Base-by-base conservation (phyloP, 2,888 invertebrate species). In the Ormyrus nitidulus region DNA sequence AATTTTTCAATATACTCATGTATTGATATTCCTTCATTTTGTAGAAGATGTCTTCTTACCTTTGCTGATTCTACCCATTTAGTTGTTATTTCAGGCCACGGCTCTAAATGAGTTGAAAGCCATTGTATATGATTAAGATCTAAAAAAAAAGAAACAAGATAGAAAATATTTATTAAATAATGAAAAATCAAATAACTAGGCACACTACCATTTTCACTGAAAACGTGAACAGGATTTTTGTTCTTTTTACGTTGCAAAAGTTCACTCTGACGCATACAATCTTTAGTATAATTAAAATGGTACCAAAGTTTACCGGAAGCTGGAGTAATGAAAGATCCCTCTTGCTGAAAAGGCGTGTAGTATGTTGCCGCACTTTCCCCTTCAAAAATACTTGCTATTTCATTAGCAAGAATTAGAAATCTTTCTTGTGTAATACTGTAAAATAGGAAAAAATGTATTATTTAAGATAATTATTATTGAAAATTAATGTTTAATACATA, bases 21-120 rank as follows among this genome's bases (percentile, higher is more conserved):
- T 11, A 58, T n/a, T 11, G 58, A 6, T 11, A n/a, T 10, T 6
- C 4, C 5, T 58, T 58, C 58, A 58, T 58, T 58, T 11, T 6
- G 58, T 58, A 58, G 4, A 58, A 58, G 10, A 1, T 58, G 0
- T 58, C 58, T 58, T 58, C 58, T 58, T 58, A n/a, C 58, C 11
- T 58, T 6, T 6, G 0, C 8, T 58, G 58, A 58, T 58, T 10
- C 13, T n/a, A n/a, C 6, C 58, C 58, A 58, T n/a, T n/a, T 58
- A 11, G 0, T n/a, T 58, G 8, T 6, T 6, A 8, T 0, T n/a
- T 58, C 58, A n/a, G 8, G 9, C 58, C 58, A 58, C 6, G 58
- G 58, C 58, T 58, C 58, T 58, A 58, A 58, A 58, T 58, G 58
- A 58, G 58, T 11, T 8, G 58, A 58, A 58, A 58, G 58, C 58